A percentile compares a stretch with the other conserved stretches of the same genome.
These are phyloP conservation scores for Neodon shergylaensis DNA, from an alignment of 2,113 vertebrate genomes.

Conservation along the genomic window DNA sequence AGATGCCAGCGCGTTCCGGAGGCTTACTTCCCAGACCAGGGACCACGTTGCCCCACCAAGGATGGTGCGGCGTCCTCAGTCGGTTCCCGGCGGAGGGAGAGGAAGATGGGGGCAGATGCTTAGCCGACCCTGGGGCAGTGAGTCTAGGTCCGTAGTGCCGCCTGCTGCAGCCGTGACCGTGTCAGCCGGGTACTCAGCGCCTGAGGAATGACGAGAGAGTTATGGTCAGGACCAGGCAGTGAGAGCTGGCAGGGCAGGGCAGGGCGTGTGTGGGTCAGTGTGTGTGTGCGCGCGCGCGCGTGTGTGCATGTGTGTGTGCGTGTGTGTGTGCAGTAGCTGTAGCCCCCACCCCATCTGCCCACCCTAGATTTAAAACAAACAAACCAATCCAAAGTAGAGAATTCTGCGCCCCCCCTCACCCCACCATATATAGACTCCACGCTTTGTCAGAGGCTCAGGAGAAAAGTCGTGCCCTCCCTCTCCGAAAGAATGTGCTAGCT, in stretches of 20 bases:
- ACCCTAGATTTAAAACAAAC: slow-evolving; percentile 78
- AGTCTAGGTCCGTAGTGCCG: slow-evolving; percentile 3
- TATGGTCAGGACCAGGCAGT: background rate
- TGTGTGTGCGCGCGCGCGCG: background rate
- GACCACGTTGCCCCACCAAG: slow-evolving; percentile 83
- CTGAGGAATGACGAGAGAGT: slow-evolving; percentile 57
- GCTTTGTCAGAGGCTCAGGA: slow-evolving; percentile 60
- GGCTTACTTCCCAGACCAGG: slow-evolving; percentile 69
- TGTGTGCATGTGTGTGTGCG: background rate
- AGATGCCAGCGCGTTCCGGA: slow-evolving; percentile 54
- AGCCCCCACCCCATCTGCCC: slow-evolving; percentile 43
- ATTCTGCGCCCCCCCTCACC: slow-evolving; percentile 52
- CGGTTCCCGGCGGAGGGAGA: slow-evolving; percentile 74
- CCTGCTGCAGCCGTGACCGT: background rate
- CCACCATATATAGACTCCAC: slow-evolving; percentile 73
- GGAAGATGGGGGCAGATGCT: slow-evolving; percentile 72
- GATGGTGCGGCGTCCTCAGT: slow-evolving; percentile 85
- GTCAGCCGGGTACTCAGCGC: slow-evolving; percentile 46
- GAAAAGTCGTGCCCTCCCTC: slow-evolving; percentile 67
- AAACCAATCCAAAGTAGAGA: slow-evolving; percentile 81
- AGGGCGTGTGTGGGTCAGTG: background rate
- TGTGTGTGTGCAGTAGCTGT: background rate
- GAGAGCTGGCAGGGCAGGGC: slow-evolving; percentile 58
- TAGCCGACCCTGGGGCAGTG: slow-evolving; percentile 68
- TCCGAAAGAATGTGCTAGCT: slow-evolving; percentile 68